Base-by-base conservation (phyloP, 2,113 vertebrate species). In the Oncorhynchus kisutch region DNA sequence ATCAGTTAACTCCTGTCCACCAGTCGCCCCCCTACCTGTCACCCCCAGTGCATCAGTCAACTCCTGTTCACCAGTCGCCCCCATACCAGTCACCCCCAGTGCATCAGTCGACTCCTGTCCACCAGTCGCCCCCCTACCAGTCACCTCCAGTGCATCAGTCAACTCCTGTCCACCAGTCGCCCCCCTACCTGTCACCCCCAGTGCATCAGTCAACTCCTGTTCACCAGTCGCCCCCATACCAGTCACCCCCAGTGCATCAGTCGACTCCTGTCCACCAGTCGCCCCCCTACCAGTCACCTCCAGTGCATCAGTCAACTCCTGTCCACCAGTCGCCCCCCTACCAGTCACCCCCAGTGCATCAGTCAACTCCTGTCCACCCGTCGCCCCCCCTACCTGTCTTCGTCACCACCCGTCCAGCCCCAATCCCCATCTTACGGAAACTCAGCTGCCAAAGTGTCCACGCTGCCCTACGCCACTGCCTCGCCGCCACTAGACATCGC, bases 371-470 rank as follows among this genome's bases (percentile, higher is more conserved):
- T n/a, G n/a, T n/a, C n/a, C n/a, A n/a, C n/a, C n/a, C n/a, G n/a
- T n/a, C n/a, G n/a, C n/a, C n/a, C n/a, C n/a, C 80, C 70, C 75
- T 80, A 72, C 67, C 74, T 81, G 71, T 74, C 86, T 80, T 81
- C 85, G 9, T 79, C 85, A 3, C 73, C 72, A 54, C 16, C 16
- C 51, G 4, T 54, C 16, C 59, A 62, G 5, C 59, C 59, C 59
- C 59, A 62, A n/a, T 78, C 69, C 29, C 67, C 39, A 4, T 80
- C 79, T 70, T 83, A 85, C 27, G 84, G 83, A 79, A 91, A 87
- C 71, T 88, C 83, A 76, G 79, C 90, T 85, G 87, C 87, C 73
- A 89, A 74, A 89, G 85, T 77, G 64, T 86, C 92, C 51, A 48
- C 11, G 0, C 85, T 83, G 78, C 86, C 67, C 25, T 0, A 77